A percentile compares a stretch with the other conserved stretches of the same genome.
Evolutionary conservation across 2,888 invertebrate species (phyloP).

Genomic region (Rhagonycha lutea): DNA sequence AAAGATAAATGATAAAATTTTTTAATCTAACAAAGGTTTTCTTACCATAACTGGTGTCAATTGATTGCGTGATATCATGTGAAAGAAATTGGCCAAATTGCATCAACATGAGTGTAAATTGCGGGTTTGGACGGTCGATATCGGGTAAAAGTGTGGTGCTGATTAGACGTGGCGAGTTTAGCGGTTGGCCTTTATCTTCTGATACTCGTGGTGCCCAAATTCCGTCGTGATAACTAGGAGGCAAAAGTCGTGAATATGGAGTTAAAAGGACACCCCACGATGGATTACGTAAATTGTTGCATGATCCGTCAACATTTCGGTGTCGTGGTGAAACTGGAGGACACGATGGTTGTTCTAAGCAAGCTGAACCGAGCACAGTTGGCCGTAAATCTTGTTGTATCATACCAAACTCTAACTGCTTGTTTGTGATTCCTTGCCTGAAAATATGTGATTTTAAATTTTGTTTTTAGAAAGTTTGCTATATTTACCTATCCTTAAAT

Average conservation of each 20-base stretch:
- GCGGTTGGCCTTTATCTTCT: constrained; percentile 57
- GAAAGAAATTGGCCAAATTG: constrained; percentile 81
- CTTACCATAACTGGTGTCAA: constrained; percentile 70
- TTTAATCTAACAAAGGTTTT: neutral
- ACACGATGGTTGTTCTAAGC: constrained; percentile 54
- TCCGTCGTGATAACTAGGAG: constrained; percentile 70
- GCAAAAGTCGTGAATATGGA: constrained; percentile 67
- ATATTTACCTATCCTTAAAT: constrained; percentile 55
- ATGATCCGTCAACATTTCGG: constrained; percentile 77
- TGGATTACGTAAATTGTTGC: constrained; percentile 74
- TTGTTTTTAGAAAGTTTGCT: neutral
- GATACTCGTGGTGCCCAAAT: constrained; percentile 63
- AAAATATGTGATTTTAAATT: neutral
- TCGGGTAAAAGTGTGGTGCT: constrained; percentile 67
- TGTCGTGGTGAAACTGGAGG: constrained; percentile 58
- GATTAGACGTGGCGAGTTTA: constrained; percentile 70
- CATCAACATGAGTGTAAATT: constrained; percentile 72
- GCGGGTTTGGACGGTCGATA: constrained; percentile 62
- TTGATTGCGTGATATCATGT: constrained; percentile 75
- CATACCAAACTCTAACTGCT: constrained; percentile 55
- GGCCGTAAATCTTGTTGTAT: constrained; percentile 53
- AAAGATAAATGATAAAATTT: neutral
- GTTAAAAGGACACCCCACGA: constrained; percentile 74
- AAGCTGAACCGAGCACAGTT: constrained; percentile 54
- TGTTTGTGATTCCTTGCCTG: constrained; percentile 55